A percentile compares a stretch with the other conserved stretches of the same genome.
Evolutionary conservation across 2,797 vertebrate species (phyloP).

Genomic region (Phrynocephalus guinanensis): DNA sequence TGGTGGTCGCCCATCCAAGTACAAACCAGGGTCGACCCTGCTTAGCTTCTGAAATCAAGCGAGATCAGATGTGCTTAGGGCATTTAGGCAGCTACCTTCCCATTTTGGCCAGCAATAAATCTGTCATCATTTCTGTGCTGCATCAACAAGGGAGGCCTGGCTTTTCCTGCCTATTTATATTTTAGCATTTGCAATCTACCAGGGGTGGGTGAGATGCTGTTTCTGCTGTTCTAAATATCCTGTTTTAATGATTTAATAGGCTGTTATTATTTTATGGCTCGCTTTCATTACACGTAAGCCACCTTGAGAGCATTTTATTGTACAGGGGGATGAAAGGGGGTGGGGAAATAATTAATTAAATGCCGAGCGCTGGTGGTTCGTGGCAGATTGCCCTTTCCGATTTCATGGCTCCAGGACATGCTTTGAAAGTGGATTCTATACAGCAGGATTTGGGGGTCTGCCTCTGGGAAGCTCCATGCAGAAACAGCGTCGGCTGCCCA

Average conservation of each 20-base stretch:
- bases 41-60: too few species aligned
- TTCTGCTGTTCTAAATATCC: background rate
- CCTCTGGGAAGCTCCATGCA: slow-evolving; percentile 64
- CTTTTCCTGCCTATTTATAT: background rate
- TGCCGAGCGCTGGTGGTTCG: background rate
- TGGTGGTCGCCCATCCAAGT: too few species aligned
- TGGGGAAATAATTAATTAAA: background rate
- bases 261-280: background rate
- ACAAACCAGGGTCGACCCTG: too few species aligned
- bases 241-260: background rate
- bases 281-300: background rate
- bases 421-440: slow-evolving; percentile 45
- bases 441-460: slow-evolving; percentile 59
- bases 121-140: background rate
- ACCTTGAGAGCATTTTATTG: background rate
- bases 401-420: slow-evolving; percentile 49
- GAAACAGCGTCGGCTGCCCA: slow-evolving; percentile 63
- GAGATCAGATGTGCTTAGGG: too few species aligned
- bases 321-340: background rate
- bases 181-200: background rate
- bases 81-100: too few species aligned
- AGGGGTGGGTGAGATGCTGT: background rate
- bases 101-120: background rate
- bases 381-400: background rate
- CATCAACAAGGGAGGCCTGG: background rate